phyloP scores from a whole-genome alignment of 2,113 vertebrate species.

The Cyphotilapia sp. region DNA sequence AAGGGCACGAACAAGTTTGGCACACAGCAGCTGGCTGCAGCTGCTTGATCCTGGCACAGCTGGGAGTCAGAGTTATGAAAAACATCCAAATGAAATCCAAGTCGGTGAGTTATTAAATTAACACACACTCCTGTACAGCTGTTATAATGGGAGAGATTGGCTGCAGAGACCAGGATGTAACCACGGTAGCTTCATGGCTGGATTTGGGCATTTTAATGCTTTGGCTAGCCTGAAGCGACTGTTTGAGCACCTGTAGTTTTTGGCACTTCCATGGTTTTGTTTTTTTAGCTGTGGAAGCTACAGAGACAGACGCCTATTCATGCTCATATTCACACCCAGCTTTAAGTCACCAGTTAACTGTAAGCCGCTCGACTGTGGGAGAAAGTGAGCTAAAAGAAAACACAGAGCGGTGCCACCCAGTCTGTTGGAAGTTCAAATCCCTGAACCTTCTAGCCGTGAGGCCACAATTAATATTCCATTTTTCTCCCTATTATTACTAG shows the following conservation, averaged over 20 bases:
- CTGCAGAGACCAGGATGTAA: not conserved
- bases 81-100: not conserved
- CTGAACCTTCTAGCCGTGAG: not conserved
- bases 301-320: not conserved
- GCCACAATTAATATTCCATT: not conserved
- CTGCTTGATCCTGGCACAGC: not conserved
- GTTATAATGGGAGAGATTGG: not conserved
- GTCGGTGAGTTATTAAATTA: not conserved
- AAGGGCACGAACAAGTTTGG: not conserved
- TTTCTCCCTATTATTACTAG: not conserved
- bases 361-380: not conserved
- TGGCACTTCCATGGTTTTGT: not conserved
- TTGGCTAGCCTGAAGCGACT: not conserved
- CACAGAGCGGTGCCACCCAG: accelerated
- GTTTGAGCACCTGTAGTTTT: not conserved
- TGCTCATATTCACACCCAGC: not conserved
- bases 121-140: not conserved
- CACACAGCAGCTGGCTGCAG: not conserved
- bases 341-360: not conserved
- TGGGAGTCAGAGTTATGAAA: not conserved
- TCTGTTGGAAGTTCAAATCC: not conserved
- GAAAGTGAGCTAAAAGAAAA: not conserved
- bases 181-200: not conserved
- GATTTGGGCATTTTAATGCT: not conserved
- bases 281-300: not conserved